Evolutionary conservation across 64 coral and sea anemone species (phyloP), one percentile per base, ranked within the genome.

Genomic region (Porites lutea): DNA sequence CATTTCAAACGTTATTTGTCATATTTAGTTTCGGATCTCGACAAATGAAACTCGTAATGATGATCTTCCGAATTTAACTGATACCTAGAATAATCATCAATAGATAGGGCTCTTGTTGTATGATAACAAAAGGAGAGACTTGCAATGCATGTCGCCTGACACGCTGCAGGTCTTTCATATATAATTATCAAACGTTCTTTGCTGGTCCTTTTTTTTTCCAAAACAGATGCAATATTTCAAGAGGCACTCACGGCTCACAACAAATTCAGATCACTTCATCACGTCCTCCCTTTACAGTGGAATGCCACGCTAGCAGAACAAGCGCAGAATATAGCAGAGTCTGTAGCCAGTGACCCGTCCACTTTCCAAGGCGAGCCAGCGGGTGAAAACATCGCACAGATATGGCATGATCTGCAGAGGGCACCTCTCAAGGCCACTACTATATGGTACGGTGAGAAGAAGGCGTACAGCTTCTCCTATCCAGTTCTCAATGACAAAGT

Each of bases 361-460:
- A 94, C 59, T 18, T 90, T 90, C 22, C 72, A 82, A 55, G 92
- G 93, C 18, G 95, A 97, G 12, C 59, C 85, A 49, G 88, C 85
- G 23, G 95, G 95, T 69, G 95, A 97, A 51, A 97, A 97, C 72
- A 90, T 97, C 59, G 95, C 95, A 6, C 95, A 97, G 81, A 97
- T 97, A 65, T 97, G 95, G 95, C 95, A 97, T 59, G 95, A 97
- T 57, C 89, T 97, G 45, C 95, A 88, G 0, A 75, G 90, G 58
- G 95, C 95, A 22, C 95, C 95, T 14, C 89, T 94, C 12, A 97
- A 97, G 75, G 95, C 95, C 61, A 81, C 95, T 43, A 90, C 93
- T 12, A 94, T 97, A 71, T 97, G 95, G 95, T 97, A 97, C 75
- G 79, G 92, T 16, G 95, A 97, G 23, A 90, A 53, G 13, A 91